These are phyloP conservation scores for Gastrophryne carolinensis DNA, from an alignment of 2,797 vertebrate genomes.

Conservation along the genomic window DNA sequence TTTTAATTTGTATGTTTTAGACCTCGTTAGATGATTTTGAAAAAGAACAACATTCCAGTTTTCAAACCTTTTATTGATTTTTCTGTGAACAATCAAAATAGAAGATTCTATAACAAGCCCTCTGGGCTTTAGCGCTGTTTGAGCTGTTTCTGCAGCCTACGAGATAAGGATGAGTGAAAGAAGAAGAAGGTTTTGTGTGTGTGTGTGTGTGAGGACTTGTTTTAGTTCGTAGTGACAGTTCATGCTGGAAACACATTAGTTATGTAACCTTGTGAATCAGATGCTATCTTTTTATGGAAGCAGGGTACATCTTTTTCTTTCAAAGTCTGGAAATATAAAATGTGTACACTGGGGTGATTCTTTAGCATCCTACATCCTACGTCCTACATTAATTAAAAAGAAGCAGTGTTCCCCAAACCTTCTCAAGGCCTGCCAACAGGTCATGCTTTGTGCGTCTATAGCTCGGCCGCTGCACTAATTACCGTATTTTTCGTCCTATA, in stretches of 20 bases:
- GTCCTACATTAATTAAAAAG: no score
- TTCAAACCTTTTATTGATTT: not conserved
- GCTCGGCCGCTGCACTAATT: no score
- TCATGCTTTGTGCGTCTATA: no score
- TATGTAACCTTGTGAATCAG: not conserved
- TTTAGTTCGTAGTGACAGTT: not conserved
- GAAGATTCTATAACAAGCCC: not conserved
- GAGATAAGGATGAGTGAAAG: not conserved
- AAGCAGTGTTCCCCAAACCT: no score
- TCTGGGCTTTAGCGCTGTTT: not conserved
- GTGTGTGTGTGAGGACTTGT: not conserved
- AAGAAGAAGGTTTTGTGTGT: not conserved
- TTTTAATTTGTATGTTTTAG: slow-evolving; percentile 37
- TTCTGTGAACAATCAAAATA: not conserved
- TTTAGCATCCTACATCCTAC: no score
- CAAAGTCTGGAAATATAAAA: not conserved
- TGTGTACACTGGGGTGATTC: no score
- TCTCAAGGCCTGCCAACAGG: no score
- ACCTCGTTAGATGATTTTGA: slow-evolving; percentile 10
- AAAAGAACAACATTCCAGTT: not conserved
- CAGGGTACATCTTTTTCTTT: no score
- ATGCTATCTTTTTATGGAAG: not conserved
- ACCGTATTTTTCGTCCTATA: no score
- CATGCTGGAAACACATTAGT: not conserved
- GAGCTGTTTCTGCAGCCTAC: not conserved